Percentiles rank a stretch among this genome's conserved stretches.
Conservation (phyloP, 2,797 vertebrate genomes). For the Mus caroli region DNA sequence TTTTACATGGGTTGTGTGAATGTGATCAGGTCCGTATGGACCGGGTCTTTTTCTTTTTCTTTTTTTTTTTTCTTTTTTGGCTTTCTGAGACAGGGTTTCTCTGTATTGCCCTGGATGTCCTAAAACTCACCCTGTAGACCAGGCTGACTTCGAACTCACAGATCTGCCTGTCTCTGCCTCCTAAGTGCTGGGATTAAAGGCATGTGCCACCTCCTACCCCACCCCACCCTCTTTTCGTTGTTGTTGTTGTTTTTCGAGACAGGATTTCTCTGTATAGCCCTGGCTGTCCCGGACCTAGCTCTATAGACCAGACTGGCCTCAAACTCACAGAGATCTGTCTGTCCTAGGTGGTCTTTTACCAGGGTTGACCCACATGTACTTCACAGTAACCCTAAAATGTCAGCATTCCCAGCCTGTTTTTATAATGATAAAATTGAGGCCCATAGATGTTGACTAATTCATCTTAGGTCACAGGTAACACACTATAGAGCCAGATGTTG, state of each 20-base stretch:
- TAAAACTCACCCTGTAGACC: not conserved
- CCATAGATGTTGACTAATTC: not conserved
- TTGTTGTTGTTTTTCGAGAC: not conserved
- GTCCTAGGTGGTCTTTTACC: not conserved
- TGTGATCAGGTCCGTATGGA: not conserved
- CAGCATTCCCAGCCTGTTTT: slow-evolving; percentile 13
- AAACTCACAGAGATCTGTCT: not conserved
- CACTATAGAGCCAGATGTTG: not conserved
- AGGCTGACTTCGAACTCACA: not conserved
- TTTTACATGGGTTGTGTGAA: not conserved
- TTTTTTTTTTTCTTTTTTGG: too few relatives aligned
- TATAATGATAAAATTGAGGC: slow-evolving; percentile 16
- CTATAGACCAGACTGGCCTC: not conserved
- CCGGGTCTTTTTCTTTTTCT: not conserved
- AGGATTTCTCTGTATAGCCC: not conserved
- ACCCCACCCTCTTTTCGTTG: too few relatives aligned
- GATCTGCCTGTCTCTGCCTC: not conserved
- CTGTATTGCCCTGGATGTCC: not conserved
- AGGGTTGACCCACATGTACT: not conserved
- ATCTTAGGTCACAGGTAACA: not conserved
- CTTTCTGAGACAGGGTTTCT: not conserved
- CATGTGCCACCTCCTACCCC: not conserved
- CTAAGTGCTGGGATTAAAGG: not conserved
- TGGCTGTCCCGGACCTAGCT: not conserved
- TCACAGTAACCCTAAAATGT: not conserved